Conservation (phyloP, 1,140 invertebrate species). For the Meloidogyne floridensis region DNA sequence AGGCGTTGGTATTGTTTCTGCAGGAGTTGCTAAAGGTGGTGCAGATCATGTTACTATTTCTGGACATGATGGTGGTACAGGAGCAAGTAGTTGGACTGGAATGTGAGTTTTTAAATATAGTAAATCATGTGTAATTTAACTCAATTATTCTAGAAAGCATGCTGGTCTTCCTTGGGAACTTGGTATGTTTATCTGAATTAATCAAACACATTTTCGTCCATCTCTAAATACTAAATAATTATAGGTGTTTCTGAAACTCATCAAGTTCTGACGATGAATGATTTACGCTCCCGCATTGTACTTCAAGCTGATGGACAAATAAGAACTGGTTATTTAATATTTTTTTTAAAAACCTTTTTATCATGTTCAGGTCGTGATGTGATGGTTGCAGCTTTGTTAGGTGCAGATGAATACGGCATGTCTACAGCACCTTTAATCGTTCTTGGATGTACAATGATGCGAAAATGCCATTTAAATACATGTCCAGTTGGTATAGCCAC, state of each 20-base stretch:
- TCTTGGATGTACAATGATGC: conserved; percentile 98
- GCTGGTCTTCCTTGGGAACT: conserved; percentile 96
- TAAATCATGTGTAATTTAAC: neutral
- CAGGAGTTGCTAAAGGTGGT: conserved; percentile 96
- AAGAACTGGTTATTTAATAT: conserved; percentile 71
- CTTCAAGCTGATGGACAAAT: conserved; percentile 93
- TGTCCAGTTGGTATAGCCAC: conserved; percentile 98
- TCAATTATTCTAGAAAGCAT: conserved; percentile 4
- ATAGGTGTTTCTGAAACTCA: conserved; percentile 91
- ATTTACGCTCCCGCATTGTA: conserved; percentile 87
- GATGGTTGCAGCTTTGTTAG: conserved; percentile 88
- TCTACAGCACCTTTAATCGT: conserved; percentile 93
- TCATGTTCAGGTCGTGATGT: conserved; percentile 80
- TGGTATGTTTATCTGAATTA: too few species aligned
- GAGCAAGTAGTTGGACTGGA: conserved; percentile 71
- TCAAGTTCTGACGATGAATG: conserved; percentile 89
- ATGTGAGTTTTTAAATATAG: conserved; percentile 21
- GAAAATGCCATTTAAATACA: conserved; percentile 98
- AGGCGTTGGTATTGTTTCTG: conserved; percentile 94
- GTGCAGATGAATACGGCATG: conserved; percentile 94
- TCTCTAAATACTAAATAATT: too few species aligned
- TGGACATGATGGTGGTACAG: conserved; percentile 96
- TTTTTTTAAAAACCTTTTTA: neutral
- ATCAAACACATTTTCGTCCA: too few species aligned
- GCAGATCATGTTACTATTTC: conserved; percentile 97